phyloP scores from a whole-genome alignment of 2,888 invertebrate genomes.

The Coremacera marginata region DNA sequence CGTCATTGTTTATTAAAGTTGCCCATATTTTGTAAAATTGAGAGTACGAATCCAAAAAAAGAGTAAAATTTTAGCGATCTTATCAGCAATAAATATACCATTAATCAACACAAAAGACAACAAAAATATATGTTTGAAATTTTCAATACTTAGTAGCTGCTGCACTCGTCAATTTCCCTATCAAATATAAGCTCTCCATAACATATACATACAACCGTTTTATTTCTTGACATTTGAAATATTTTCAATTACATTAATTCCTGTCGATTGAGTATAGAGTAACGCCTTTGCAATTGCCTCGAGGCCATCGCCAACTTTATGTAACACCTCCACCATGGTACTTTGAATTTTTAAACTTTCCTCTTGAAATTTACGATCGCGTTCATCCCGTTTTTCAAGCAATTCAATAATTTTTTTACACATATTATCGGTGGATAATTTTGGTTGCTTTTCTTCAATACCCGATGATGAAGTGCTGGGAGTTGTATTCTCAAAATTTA shows the following conservation, averaged over 20 bases:
- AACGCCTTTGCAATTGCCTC: background rate
- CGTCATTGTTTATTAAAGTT: no score
- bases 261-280: background rate
- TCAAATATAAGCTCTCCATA: background rate
- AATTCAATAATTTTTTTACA: background rate
- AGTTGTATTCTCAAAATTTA: background rate
- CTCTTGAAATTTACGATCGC: background rate
- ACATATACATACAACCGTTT: background rate
- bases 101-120: no score
- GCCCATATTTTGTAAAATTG: no score
- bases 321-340: background rate
- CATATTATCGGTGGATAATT: background rate
- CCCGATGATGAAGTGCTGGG: conserved; percentile 1
- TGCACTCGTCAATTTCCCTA: no score
- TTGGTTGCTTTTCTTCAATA: background rate
- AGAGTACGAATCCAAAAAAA: no score
- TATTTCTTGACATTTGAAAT: background rate
- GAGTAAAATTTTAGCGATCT: no score
- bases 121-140: no score
- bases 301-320: background rate
- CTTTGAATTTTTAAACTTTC: background rate
- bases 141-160: background rate
- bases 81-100: no score
- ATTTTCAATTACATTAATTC: background rate
- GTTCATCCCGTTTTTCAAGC: background rate